Conservation (phyloP, 2,113 vertebrate species). For the Callithrix jacchus region DNA sequence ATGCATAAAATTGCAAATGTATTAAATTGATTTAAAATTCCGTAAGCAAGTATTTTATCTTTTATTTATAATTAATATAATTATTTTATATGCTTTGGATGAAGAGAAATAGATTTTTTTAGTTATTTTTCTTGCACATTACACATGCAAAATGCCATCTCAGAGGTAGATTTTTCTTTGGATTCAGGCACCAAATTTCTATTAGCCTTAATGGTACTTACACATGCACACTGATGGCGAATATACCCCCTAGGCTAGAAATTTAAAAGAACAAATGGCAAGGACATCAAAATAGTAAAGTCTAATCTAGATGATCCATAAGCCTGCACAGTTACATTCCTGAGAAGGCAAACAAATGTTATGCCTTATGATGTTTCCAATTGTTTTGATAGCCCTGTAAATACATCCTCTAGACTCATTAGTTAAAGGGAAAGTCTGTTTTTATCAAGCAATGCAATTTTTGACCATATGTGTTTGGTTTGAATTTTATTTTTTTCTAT, state of each 20-base stretch:
- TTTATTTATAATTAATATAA: conserved; percentile 62
- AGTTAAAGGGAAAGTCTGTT: conserved; percentile 56
- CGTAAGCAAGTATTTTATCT: conserved; percentile 63
- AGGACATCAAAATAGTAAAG: conserved; percentile 70
- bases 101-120: conserved; percentile 42
- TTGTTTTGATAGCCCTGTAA: conserved; percentile 71
- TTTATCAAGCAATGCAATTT: conserved; percentile 41
- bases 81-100: conserved; percentile 50
- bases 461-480: conserved; percentile 29
- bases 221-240: conserved; percentile 61
- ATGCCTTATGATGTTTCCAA: conserved; percentile 69
- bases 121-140: conserved; percentile 66
- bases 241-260: conserved; percentile 68
- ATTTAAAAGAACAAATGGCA: conserved; percentile 76
- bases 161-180: conserved; percentile 77
- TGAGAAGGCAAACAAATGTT: conserved; percentile 74
- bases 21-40: conserved; percentile 67
- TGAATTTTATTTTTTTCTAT: conserved; percentile 19
- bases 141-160: conserved; percentile 70
- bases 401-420: conserved; percentile 65
- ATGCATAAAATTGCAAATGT: conserved; percentile 48
- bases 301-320: conserved; percentile 72
- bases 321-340: conserved; percentile 61
- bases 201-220: conserved; percentile 78
- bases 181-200: conserved; percentile 76